Conservation (phyloP, 2,113 vertebrate species). For the Nibea albiflora region DNA sequence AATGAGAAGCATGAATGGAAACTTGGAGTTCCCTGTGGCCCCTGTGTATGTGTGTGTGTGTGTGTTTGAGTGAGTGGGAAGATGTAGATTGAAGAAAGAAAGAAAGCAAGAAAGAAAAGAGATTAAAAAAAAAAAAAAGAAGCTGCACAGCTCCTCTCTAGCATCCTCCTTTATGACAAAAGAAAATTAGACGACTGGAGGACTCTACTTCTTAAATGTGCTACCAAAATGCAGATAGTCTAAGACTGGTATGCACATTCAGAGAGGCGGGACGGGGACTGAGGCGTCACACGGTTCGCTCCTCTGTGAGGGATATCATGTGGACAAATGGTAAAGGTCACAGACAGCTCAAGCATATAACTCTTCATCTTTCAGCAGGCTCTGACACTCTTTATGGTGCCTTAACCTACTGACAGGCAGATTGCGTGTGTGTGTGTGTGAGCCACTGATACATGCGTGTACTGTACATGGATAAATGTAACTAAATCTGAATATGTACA, state of each 20-base stretch:
- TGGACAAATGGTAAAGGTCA: conserved; percentile 75
- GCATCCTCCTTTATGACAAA: conserved; percentile 17
- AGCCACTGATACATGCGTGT: conserved; percentile 6
- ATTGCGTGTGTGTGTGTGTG: conserved; percentile 20
- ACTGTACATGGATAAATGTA: conserved; percentile 10
- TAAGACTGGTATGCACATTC: conserved; percentile 38
- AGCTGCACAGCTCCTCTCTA: conserved; percentile 40
- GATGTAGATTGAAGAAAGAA: conserved; percentile 45
- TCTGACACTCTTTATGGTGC: conserved; percentile 67
- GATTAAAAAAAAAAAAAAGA: no score
- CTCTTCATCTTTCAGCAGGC: conserved; percentile 66
- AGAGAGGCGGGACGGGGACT: conserved; percentile 41
- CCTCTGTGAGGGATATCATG: conserved; percentile 68
- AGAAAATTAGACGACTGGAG: conserved; percentile 12
- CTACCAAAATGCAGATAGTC: conserved; percentile 21
- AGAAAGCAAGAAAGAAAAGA: conserved; percentile 28
- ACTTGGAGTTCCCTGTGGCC: conserved; percentile 80
- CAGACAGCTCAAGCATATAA: conserved; percentile 63
- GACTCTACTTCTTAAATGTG: conserved; percentile 4
- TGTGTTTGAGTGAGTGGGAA: conserved; percentile 49
- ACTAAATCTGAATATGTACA: conserved; percentile 10
- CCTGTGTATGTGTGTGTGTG: conserved; percentile 50
- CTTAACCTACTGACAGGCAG: conserved; percentile 59
- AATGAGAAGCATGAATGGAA: conserved; percentile 85
- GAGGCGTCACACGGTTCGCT: conserved; percentile 42